A percentile compares a stretch with the other conserved stretches of the same genome.
Conservation (phyloP, 2,888 invertebrate genomes). For the Coleophora deauratella region DNA sequence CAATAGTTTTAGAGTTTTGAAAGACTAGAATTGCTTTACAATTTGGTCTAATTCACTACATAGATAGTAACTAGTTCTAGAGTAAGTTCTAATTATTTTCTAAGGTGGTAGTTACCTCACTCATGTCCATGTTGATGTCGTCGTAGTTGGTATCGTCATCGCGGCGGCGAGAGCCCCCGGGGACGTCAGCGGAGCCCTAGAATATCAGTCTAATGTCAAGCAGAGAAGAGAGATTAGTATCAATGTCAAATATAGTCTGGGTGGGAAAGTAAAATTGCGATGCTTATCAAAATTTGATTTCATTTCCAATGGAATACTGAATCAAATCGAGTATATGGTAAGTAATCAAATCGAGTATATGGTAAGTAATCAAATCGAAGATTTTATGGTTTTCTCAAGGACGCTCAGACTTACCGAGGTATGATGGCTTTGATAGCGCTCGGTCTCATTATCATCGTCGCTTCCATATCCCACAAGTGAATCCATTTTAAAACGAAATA, state of each 20-base stretch:
- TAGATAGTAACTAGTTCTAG: conserved; percentile 2
- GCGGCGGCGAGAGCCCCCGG: conserved; percentile 36
- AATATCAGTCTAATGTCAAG: conserved; percentile 75
- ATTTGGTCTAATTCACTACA: no score
- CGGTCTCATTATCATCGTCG: conserved; percentile 80
- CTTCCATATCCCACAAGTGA: conserved; percentile 84
- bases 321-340: not conserved
- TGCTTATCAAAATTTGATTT: no score
- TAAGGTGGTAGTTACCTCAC: conserved; percentile 71
- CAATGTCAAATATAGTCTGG: conserved; percentile 17
- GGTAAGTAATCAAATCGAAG: not conserved
- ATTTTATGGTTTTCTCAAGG: conserved; percentile 23
- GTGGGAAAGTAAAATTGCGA: not conserved
- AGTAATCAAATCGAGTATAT: not conserved
- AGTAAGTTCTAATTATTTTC: not conserved
- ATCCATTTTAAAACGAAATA: conserved; percentile 73
- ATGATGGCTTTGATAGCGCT: conserved; percentile 43
- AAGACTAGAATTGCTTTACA: no score
- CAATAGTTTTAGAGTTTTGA: conserved; percentile 5
- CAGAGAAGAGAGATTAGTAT: conserved; percentile 74
- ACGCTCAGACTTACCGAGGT: conserved; percentile 45
- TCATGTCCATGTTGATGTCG: conserved; percentile 85
- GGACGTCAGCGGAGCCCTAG: conserved; percentile 50
- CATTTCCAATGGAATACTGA: not conserved
- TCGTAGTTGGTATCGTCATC: conserved; percentile 82